phyloP scores from a whole-genome alignment of 2,888 invertebrate species.

The Mycogona germanica region DNA sequence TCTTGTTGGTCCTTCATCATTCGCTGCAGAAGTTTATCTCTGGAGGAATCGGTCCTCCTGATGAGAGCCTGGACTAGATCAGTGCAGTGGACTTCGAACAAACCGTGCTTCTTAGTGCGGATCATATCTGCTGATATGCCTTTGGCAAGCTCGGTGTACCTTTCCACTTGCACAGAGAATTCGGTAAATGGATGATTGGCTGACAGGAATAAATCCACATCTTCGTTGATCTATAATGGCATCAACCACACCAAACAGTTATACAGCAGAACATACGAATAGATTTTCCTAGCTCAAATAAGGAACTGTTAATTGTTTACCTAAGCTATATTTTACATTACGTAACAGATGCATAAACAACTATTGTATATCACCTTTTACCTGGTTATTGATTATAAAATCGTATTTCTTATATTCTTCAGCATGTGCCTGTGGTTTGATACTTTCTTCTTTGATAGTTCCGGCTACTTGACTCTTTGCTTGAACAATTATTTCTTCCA shows the following conservation, averaged over 20 bases:
- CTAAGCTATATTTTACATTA: background rate
- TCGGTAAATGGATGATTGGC: constrained; percentile 41
- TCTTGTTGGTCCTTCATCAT: constrained; percentile 70
- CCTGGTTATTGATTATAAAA: constrained; percentile 35
- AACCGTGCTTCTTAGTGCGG: constrained; percentile 44
- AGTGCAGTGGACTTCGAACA: constrained; percentile 72
- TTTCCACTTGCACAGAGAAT: constrained; percentile 36
- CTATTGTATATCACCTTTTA: constrained; percentile 19
- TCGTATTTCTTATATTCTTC: constrained; percentile 21
- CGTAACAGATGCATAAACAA: background rate
- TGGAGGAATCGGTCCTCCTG: constrained; percentile 51
- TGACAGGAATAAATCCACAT: constrained; percentile 53
- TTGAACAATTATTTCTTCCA: constrained; percentile 49
- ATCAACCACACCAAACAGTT: background rate
- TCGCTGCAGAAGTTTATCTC: constrained; percentile 52
- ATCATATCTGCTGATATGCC: constrained; percentile 35
- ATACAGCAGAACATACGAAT: no score
- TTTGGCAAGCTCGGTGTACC: constrained; percentile 38
- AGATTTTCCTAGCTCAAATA: no score
- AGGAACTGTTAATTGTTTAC: no score
- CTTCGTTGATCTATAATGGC: constrained; percentile 42
- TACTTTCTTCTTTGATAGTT: constrained; percentile 31
- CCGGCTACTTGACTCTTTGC: constrained; percentile 49
- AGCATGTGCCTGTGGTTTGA: constrained; percentile 27
- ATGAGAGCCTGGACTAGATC: constrained; percentile 61